phyloP scores from a whole-genome alignment of 2,888 invertebrate species.

The Xanthorhoe designata region DNA sequence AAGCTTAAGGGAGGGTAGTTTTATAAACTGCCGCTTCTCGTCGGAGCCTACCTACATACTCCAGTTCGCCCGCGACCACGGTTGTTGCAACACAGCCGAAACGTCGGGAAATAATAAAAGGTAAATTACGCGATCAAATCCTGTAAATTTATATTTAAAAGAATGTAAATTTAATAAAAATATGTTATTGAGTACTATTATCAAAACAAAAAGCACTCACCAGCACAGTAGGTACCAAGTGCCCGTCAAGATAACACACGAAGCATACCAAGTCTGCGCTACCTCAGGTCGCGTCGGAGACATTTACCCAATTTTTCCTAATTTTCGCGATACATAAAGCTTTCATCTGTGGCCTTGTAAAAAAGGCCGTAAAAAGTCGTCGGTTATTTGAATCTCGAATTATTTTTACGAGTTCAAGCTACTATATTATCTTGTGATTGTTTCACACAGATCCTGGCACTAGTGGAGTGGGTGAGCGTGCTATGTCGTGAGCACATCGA shows the following conservation, averaged over 20 bases:
- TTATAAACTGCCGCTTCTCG: too few relatives aligned
- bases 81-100: too few relatives aligned
- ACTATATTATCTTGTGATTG: not conserved
- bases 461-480: conserved; percentile 72
- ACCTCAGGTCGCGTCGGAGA: conserved; percentile 16
- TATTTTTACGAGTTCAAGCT: too few relatives aligned
- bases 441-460: conserved; percentile 64
- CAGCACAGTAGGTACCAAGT: not conserved
- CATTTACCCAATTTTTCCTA: conserved; percentile 24
- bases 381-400: conserved; percentile 34
- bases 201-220: not conserved
- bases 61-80: too few relatives aligned
- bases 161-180: too few relatives aligned
- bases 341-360: conserved; percentile 45
- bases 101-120: too few relatives aligned
- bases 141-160: too few relatives aligned
- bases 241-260: not conserved
- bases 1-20: too few relatives aligned
- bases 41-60: too few relatives aligned
- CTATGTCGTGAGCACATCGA: conserved; percentile 60
- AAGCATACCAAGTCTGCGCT: not conserved
- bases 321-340: conserved; percentile 39
- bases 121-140: too few relatives aligned
- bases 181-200: not conserved
- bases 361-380: conserved; percentile 47